Conservation (phyloP, 2,113 vertebrate genomes). For the Pangasianodon hypophthalmus region DNA sequence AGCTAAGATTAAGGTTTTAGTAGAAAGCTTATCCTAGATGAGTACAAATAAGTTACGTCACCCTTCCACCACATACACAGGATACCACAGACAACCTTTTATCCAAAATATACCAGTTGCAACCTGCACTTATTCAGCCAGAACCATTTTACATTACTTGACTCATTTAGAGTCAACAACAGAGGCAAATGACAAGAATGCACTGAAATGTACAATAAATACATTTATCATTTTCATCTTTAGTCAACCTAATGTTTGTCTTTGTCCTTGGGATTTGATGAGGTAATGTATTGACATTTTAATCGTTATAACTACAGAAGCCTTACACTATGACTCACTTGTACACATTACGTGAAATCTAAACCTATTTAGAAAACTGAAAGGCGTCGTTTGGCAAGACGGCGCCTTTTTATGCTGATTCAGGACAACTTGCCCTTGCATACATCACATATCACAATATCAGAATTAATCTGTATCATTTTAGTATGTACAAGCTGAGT, state of each 20-base stretch:
- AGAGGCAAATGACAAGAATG: neutral
- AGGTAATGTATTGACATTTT: neutral
- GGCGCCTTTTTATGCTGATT: neutral
- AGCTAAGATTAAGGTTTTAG: neutral
- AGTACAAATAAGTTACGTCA: neutral
- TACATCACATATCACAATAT: neutral
- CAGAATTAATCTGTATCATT: neutral
- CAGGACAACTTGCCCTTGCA: neutral
- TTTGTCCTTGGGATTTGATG: neutral
- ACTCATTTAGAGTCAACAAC: neutral
- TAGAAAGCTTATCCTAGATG: neutral
- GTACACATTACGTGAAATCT: neutral
- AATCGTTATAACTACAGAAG: neutral
- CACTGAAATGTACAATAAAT: neutral
- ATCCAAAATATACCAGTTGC: constrained; percentile 1
- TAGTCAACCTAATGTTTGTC: neutral
- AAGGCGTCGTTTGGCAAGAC: neutral
- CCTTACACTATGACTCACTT: neutral
- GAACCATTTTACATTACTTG: neutral
- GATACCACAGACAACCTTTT: neutral
- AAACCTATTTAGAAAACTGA: neutral
- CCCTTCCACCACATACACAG: neutral
- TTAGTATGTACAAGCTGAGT: neutral
- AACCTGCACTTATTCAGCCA: neutral
- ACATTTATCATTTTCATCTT: neutral